phyloP scores from a whole-genome alignment of 2,113 vertebrate genomes.

The Isurus oxyrinchus region DNA sequence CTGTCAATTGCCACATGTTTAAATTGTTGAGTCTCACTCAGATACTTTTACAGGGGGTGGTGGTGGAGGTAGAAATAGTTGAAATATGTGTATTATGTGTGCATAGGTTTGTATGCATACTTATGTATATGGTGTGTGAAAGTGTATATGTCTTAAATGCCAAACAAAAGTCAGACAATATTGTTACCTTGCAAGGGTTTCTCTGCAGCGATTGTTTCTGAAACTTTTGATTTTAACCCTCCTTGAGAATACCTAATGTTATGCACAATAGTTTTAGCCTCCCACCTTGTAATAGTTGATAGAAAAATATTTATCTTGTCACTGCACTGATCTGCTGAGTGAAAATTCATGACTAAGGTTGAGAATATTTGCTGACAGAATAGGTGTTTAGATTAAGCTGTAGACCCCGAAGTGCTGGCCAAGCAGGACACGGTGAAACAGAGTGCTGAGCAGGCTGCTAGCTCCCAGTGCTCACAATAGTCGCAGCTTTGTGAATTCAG shows the following conservation, averaged over 20 bases:
- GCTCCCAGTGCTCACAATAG: conserved; percentile 4
- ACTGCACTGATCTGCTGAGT: neutral
- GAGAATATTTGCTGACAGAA: conserved; percentile 38
- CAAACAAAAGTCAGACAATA: neutral
- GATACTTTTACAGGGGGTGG: neutral
- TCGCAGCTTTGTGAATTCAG: conserved; percentile 30
- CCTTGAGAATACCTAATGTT: neutral
- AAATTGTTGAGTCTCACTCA: neutral
- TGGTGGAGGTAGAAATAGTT: neutral
- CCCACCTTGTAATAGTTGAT: neutral
- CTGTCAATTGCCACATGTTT: neutral
- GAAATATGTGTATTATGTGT: neutral
- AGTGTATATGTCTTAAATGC: neutral
- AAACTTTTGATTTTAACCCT: no score
- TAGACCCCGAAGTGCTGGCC: conserved; percentile 36
- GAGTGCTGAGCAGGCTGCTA: conserved; percentile 1
- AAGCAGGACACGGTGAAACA: conserved; percentile 35
- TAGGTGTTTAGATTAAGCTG: conserved; percentile 39
- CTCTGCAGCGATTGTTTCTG: neutral
- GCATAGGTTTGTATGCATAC: neutral
- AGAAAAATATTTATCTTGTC: conserved; percentile 7
- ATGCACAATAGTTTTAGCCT: neutral
- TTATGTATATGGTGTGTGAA: neutral
- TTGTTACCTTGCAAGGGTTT: neutral
- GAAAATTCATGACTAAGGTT: conserved; percentile 22